phyloP scores from a whole-genome alignment of 2,113 vertebrate genomes.

The Heteronetta atricapilla region DNA sequence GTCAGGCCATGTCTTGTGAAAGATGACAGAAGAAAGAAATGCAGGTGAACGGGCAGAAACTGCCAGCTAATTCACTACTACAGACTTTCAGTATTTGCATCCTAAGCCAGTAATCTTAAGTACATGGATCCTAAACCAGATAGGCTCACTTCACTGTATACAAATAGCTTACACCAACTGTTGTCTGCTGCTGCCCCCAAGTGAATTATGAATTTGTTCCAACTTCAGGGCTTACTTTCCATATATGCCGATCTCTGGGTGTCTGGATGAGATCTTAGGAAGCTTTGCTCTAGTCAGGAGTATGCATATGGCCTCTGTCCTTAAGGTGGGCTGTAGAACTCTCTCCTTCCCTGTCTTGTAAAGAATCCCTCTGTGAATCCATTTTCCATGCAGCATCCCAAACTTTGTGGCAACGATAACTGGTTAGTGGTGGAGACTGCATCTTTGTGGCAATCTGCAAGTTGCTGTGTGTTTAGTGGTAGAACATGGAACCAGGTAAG shows the following conservation, averaged over 20 bases:
- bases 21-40: not conserved
- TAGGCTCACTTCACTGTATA: not conserved
- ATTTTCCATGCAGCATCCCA: not conserved
- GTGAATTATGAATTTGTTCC: not conserved
- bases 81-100: not conserved
- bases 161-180: not conserved
- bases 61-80: not conserved
- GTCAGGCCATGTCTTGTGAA: not conserved
- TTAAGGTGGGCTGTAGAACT: fast-evolving
- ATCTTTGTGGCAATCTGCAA: not conserved
- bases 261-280: not conserved
- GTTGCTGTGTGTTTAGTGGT: not conserved
- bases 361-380: not conserved
- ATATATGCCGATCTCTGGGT: not conserved
- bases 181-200: not conserved
- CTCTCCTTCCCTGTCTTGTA: not conserved
- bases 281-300: not conserved
- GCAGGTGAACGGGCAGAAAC: not conserved
- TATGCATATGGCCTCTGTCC: not conserved
- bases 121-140: not conserved
- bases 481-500: not conserved
- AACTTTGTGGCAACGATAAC: not conserved
- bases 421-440: not conserved
- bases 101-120: not conserved
- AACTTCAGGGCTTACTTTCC: not conserved